Base-by-base conservation (phyloP, 2,888 invertebrate species). In the Chalcis sispes region DNA sequence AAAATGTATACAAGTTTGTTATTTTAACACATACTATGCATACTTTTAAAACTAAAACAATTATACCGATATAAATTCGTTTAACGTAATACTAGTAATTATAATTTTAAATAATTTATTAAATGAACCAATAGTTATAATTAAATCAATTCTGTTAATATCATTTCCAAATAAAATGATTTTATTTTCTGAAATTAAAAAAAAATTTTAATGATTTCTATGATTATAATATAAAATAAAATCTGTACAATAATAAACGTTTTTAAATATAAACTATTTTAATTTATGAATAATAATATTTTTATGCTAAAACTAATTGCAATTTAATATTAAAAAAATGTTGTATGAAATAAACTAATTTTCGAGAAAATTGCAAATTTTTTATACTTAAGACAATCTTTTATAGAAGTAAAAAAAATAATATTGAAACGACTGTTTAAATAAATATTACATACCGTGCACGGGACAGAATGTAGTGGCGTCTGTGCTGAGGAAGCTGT, bases 381-480 rank as follows among this genome's bases (percentile, higher is more conserved):
- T 48, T 20, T 15, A 18, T 42, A 29, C 32, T 3, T 50, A 70
- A 32, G 20, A 25, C 32, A 36, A 61, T 18, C 25, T 25, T 18
- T 27, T 10, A 40, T 10, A 15, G 13, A 42, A 18, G 8, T 13
- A 46, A 23, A 25, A 27, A 5, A 29, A 59, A 36, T 40, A 18
- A 20, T 8, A 15, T 46, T 27, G 15, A 13, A 69, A 32, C 25
- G 46, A 48, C 5, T 40, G 27, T 27, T 7, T 50, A 2, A 29
- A 52, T 13, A 40, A 8, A n/a, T 40, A 46, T 66, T 87, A 88
- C 88, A 83, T 88, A 88, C 88, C 88, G 87, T 87, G 87, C 87
- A 88, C 88, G 86, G 86, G 88, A 88, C 88, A 88, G 88, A 88
- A 85, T 86, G 86, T 83, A 85, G 86, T 85, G 85, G 88, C 88